Evolutionary conservation across 2,113 vertebrate genomes (phyloP).

Genomic region (Eubucco bourcierii): DNA sequence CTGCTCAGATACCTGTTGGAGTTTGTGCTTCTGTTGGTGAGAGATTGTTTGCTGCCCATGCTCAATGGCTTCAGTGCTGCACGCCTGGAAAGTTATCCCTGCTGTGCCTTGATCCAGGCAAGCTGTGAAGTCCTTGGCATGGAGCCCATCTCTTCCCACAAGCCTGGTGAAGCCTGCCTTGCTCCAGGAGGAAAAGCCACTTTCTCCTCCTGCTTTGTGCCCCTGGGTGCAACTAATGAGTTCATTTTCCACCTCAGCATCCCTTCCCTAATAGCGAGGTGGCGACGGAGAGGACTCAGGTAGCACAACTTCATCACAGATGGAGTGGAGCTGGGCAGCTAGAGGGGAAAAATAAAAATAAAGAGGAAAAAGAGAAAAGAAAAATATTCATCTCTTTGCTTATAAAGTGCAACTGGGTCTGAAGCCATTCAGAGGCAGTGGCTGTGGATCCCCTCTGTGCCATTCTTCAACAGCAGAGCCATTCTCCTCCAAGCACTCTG

Average conservation of each 20-base stretch:
- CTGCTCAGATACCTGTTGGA: neutral
- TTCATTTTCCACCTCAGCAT: neutral
- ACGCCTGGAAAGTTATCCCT: neutral
- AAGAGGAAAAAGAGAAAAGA: neutral
- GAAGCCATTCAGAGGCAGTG: neutral
- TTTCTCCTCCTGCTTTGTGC: neutral
- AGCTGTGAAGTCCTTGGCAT: neutral
- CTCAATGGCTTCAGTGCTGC: accelerated
- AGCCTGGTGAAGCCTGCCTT: accelerated
- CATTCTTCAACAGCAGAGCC: slow-evolving; percentile 7
- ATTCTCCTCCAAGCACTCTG: slow-evolving; percentile 7
- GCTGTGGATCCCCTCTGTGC: neutral
- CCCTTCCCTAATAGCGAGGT: neutral
- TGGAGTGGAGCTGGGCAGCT: neutral
- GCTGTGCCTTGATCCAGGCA: neutral
- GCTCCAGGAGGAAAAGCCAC: neutral
- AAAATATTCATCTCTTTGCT: neutral
- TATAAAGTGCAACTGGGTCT: slow-evolving; percentile 13
- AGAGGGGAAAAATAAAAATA: neutral
- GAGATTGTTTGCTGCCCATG: neutral
- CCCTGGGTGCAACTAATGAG: neutral
- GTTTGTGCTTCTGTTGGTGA: neutral
- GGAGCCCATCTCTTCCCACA: neutral
- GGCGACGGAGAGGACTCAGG: neutral
- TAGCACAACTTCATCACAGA: neutral